Percentiles rank a stretch among this genome's conserved stretches.
Evolutionary conservation across 1,140 invertebrate species (phyloP).

Genomic region (Armadillidium nasatum): DNA sequence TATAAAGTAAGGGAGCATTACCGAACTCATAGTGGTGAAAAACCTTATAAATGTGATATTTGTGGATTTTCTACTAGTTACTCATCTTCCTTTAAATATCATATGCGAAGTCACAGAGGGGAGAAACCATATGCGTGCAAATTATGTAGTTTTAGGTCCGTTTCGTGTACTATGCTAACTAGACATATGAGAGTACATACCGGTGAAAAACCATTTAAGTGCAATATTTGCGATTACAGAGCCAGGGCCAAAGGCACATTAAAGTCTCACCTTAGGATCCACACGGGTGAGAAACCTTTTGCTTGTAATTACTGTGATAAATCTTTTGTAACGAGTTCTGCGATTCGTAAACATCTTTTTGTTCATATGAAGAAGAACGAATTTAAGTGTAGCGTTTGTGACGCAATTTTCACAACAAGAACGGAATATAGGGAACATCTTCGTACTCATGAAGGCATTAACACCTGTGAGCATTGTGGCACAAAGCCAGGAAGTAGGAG

Average conservation of each 20-base stretch:
- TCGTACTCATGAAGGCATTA: background rate
- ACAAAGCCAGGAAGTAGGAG: background rate
- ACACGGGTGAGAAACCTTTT: background rate
- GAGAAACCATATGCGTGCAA: background rate
- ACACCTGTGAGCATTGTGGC: background rate
- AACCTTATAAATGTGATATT: background rate
- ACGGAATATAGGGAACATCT: background rate
- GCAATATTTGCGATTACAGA: background rate
- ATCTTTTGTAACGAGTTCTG: background rate
- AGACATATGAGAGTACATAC: constrained; percentile 4
- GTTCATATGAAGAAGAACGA: background rate
- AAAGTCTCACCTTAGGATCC: background rate
- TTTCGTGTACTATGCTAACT: background rate
- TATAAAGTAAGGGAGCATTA: background rate
- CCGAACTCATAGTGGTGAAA: background rate
- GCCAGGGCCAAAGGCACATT: background rate
- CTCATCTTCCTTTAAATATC: background rate
- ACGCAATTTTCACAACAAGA: background rate
- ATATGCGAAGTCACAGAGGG: background rate
- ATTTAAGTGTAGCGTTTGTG: background rate
- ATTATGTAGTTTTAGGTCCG: background rate
- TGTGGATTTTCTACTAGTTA: background rate
- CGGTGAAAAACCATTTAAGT: background rate
- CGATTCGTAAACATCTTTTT: constrained; percentile 5
- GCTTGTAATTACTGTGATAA: constrained; percentile 6